Conservation (phyloP, 2,888 invertebrate species). For the Cylloceria caligata region DNA sequence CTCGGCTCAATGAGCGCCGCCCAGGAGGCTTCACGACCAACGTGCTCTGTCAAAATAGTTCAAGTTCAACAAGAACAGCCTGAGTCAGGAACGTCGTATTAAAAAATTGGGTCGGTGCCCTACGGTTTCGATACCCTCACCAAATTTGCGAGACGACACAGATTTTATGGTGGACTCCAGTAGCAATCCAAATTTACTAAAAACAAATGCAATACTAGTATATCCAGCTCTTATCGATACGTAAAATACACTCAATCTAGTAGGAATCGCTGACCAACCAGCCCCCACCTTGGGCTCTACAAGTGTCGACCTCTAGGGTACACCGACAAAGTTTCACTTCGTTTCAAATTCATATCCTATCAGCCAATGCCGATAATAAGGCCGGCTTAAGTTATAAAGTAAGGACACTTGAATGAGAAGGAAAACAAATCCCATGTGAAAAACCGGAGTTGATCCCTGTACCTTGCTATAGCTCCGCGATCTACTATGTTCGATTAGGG, state of each 20-base stretch:
- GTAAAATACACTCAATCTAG: background rate
- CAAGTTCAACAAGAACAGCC: slow-evolving; percentile 20
- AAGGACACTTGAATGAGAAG: slow-evolving; percentile 15
- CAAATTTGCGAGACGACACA: background rate
- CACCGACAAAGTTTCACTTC: slow-evolving; percentile 5
- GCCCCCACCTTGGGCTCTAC: slow-evolving; percentile 14
- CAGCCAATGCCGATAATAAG: slow-evolving; percentile 16
- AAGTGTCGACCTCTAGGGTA: slow-evolving; percentile 14
- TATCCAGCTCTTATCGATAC: background rate
- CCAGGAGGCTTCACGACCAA: slow-evolving; percentile 18
- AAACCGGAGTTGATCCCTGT: slow-evolving; percentile 15
- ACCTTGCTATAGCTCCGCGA: background rate
- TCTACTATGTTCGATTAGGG: slow-evolving; percentile 16
- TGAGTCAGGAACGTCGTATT: slow-evolving; percentile 20
- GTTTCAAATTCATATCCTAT: background rate
- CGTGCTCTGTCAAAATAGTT: slow-evolving; percentile 9
- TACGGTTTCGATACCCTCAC: slow-evolving; percentile 4
- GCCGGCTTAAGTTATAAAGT: slow-evolving; percentile 23
- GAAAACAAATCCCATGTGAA: slow-evolving; percentile 15
- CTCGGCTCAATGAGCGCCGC: background rate
- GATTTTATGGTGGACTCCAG: background rate
- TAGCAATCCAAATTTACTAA: slow-evolving; percentile 3
- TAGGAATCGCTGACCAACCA: slow-evolving; percentile 33
- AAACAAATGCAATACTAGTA: background rate
- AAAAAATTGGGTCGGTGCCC: slow-evolving; percentile 26